Evolutionary conservation across 2,113 vertebrate genomes (phyloP).

Genomic region (Mustelus asterias): DNA sequence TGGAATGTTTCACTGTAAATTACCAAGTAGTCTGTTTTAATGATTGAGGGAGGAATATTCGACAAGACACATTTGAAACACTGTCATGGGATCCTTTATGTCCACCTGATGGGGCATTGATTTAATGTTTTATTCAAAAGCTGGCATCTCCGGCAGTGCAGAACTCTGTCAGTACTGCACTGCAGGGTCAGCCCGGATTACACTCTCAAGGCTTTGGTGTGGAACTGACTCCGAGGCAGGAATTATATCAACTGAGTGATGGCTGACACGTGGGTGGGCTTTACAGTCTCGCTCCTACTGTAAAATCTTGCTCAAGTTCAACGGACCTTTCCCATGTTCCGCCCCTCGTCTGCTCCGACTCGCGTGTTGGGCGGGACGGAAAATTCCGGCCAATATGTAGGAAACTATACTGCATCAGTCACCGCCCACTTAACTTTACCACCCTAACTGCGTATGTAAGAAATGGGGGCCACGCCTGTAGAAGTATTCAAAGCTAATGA

Average conservation of each 20-base stretch:
- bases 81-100: not conserved
- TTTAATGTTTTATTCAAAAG: not conserved
- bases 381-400: no score
- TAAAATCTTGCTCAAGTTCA: no score
- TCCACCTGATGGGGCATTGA: not conserved
- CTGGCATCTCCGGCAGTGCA: not conserved
- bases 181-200: not conserved
- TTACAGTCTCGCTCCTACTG: no score
- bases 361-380: no score
- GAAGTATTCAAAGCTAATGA: not conserved
- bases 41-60: not conserved
- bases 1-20: not conserved
- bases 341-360: no score
- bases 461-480: not conserved
- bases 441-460: not conserved
- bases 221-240: not conserved
- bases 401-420: not conserved
- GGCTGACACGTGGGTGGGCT: no score
- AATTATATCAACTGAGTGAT: not conserved
- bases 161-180: not conserved
- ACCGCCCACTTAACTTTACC: not conserved
- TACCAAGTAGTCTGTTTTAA: not conserved
- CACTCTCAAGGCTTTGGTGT: not conserved
- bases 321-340: no score
- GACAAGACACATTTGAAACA: not conserved